Conservation (phyloP, 2,888 invertebrate species). For the Chloromyia formosa region DNA sequence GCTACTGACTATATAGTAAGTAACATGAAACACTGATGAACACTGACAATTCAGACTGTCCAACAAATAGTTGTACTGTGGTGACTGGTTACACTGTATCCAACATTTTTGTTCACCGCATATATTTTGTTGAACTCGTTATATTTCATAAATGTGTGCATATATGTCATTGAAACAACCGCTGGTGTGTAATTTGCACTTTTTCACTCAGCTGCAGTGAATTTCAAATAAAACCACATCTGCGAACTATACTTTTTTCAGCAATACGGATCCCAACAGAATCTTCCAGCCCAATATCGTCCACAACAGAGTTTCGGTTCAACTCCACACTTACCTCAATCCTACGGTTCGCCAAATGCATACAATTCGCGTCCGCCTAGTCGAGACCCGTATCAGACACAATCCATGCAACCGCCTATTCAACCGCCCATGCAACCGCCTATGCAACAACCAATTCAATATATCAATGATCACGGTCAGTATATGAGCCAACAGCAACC, state of each 20-base stretch:
- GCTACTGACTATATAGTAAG: no score
- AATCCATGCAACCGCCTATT: constrained; percentile 43
- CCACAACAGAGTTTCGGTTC: constrained; percentile 62
- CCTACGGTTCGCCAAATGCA: constrained; percentile 58
- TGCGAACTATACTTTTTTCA: constrained; percentile 56
- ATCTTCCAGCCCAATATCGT: constrained; percentile 64
- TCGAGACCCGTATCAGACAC: constrained; percentile 59
- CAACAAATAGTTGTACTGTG: no score
- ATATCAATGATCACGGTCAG: constrained; percentile 62
- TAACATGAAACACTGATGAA: no score
- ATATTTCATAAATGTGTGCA: no score
- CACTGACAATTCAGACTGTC: no score
- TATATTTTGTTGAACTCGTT: no score
- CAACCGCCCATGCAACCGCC: constrained; percentile 52
- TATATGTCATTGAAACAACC: no score
- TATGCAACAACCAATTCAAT: constrained; percentile 62
- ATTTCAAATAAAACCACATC: not conserved
- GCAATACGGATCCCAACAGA: constrained; percentile 67
- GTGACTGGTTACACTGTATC: no score
- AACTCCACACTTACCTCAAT: constrained; percentile 62
- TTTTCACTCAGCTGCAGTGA: no score
- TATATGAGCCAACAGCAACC: constrained; percentile 62
- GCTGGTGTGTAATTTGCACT: no score
- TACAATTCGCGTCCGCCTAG: constrained; percentile 63
- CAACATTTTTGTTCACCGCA: no score